Evolutionary conservation across 2,797 vertebrate species (phyloP), one percentile per base, ranked within the genome.

Genomic region (Acropternis orthonyx): DNA sequence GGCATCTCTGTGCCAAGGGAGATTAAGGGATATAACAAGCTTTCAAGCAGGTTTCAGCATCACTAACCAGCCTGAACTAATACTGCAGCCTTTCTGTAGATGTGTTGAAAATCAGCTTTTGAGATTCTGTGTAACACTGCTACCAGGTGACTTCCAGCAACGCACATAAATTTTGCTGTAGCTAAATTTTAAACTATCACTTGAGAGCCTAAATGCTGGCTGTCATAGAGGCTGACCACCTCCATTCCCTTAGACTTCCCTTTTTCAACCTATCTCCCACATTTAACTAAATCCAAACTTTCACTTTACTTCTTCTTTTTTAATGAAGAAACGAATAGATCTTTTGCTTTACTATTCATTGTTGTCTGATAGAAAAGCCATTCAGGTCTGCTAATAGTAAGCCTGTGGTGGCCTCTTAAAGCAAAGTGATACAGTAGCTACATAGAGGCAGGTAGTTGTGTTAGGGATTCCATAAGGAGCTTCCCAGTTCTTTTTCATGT

Each of bases 1-100:
- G 80, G 79, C 76, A 73, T 81, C 73, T 93, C 56, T 74, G 16
- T 88, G 82, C 80, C 63, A 77, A 58, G 52, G 63, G 67, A 95
- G 79, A 93, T 92, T 91, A 91, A 88, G 44, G 83, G 51, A 54
- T 84, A 49, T 67, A 86, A 76, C 59, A 82, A 65, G 62, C 30
- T 93, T 95, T 78, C 55, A 37, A 84, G 44, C 27, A 86, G 76
- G 44, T 84, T 90, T 88, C 83, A 82, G 71, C 46, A 67, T 74
- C 83, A 81, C 46, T 85, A 86, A 18, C 52, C 80, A 95, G 65
- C 56, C 76, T 93, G 83, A 96, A 82, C 80, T 92, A 96, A 90
- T 89, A 74, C 58, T 82, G 73, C 76, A 88, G 32, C 39, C 78
- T 89, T 94, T 92, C 56, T 72, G 61, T 51, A 37, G 28, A 21